Base-by-base conservation (phyloP, 2,888 invertebrate genomes). In the Trypoxylon attenuatum region DNA sequence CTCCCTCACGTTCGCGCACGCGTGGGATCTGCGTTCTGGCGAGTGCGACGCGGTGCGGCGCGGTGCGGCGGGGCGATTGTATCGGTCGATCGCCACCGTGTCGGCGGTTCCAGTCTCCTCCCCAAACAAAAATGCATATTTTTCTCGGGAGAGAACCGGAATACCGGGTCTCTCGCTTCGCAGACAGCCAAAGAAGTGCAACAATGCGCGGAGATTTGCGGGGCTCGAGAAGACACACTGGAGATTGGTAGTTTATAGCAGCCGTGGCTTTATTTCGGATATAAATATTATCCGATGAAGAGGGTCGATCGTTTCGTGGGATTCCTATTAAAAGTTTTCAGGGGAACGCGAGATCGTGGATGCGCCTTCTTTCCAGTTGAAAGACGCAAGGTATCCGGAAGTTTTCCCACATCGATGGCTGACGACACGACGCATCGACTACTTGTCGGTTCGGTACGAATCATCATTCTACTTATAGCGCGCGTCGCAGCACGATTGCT, bases 291-390 rank as follows among this genome's bases (percentile, higher is more conserved):
- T n/a, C n/a, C n/a, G n/a, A n/a, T n/a, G n/a, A 19, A 41, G 73
- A 68, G 66, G 69, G 68, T 62, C 74, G 77, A 77, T 77, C 76
- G 74, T 71, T 76, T 74, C 73, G 73, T 78, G 69, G 68, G 65
- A 67, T 71, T 76, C 69, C 73, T 69, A 73, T 74, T 76, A 51
- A 65, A 56, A 68, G 69, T 71, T 77, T 74, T 64, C 69, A 61
- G 73, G 69, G 61, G 63, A 65, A 59, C 61, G 62, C 65, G 71
- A 69, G 65, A 58, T 65, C 62, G 46, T 54, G 55, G 64, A 29
- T 47, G 51, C 53, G 61, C 56, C 33, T 33, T 66, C 69, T 63
- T 73, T 52, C 69, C 55, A 56, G 61, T 52, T 25, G 13, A 10
- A 60, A 61, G 21, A 22, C 27, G 15, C 25, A 16, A 19, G 64